Base-by-base conservation (phyloP, 2,113 vertebrate genomes). In the Pardalotus punctatus region DNA sequence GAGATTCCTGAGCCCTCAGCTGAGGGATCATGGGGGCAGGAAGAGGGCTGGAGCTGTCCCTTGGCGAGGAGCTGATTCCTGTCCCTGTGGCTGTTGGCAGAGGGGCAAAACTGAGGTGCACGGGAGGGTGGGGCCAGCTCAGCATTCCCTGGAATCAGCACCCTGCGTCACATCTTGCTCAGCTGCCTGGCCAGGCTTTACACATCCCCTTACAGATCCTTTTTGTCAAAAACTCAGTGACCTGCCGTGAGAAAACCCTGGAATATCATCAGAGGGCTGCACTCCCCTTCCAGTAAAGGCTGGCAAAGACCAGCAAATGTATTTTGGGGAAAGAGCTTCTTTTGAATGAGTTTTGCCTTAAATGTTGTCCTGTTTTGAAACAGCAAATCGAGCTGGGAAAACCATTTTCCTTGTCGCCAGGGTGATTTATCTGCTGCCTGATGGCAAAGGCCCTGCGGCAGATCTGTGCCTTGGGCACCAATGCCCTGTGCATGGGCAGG, bases 11-110 rank as follows among this genome's bases (percentile, higher is more conserved):
- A 29, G 12, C 27, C 40, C 54, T 42, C 40, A 33, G 36, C 47
- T 36, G 73, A 53, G 36, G 40, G 23, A 7, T 6, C 0, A 0
- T 3, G 13, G 65, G 31, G 10, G 13, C 40, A 69, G 62, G 40
- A 69, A 18, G 5, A 0, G 4, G 25, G 43, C 43, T 81, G 70
- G 43, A 71, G 43, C 31, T 24, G 33, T 29, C 24, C 29, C 42
- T 28, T 27, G 47, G 8, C 3, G 35, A 72, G 51, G 28, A 12
- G 71, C 36, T 53, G 38, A 8, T 76, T 79, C 20, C 47, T 48
- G 35, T 71, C 25, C 40, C 2, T 18, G 23, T 0, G 6, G 42
- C 58, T 14, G 10, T 20, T 40, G 11, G 3, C 65, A 51, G 25
- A 65, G 36, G 31, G 45, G 31, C 62, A 61, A 69, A 69, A n/a